phyloP scores from a whole-genome alignment of 2,888 invertebrate species.

The Pemphredon lugubris region DNA sequence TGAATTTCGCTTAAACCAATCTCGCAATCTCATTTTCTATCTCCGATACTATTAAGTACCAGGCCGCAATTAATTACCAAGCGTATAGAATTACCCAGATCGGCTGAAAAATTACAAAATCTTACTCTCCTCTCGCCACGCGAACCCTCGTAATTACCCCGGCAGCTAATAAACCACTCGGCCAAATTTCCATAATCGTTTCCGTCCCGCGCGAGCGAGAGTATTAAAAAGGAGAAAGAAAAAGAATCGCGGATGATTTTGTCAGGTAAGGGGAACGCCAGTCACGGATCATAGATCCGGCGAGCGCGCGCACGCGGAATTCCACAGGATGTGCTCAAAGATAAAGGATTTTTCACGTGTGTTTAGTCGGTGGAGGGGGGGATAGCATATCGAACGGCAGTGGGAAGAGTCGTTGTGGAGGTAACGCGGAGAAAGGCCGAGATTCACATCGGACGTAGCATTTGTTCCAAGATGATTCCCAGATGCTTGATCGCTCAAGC shows the following conservation, averaged over 20 bases:
- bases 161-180: no score
- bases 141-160: no score
- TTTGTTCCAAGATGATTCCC: constrained; percentile 72
- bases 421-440: constrained; percentile 54
- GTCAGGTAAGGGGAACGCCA: no score
- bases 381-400: neutral
- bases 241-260: constrained; percentile 46
- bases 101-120: no score
- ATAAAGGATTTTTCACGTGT: constrained; percentile 50
- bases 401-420: constrained; percentile 13
- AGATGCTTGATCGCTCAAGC: constrained; percentile 75
- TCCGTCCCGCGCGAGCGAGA: constrained; percentile 12
- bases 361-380: neutral
- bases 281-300: constrained; percentile 43
- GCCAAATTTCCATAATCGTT: neutral
- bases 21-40: no score
- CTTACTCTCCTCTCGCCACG: no score
- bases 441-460: constrained; percentile 63
- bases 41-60: no score
- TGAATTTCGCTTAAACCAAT: no score
- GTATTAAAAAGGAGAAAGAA: constrained; percentile 30
- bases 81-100: no score
- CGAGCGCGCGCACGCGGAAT: constrained; percentile 46
- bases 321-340: constrained; percentile 34
- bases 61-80: no score